Conservation (phyloP, 2,113 vertebrate genomes). For the Python bivittatus region DNA sequence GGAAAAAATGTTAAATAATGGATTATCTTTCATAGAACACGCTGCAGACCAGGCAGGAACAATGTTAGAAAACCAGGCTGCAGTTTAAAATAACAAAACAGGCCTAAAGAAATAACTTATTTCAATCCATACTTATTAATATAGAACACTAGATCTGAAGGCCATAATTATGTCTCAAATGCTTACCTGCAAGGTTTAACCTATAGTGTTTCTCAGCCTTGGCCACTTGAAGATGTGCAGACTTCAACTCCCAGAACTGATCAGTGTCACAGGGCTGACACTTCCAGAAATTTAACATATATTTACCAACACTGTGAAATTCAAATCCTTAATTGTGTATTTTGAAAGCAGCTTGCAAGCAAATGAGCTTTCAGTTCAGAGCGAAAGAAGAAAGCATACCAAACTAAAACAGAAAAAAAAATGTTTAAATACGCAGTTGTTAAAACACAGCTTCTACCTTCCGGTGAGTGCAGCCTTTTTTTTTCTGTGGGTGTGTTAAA, state of each 20-base stretch:
- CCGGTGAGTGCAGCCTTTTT: not conserved
- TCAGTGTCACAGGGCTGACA: not conserved
- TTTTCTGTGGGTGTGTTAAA: not conserved
- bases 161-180: not conserved
- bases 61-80: not conserved
- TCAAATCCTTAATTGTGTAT: not conserved
- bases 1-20: not conserved
- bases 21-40: not conserved
- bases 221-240: no score
- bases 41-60: not conserved
- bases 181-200: not conserved
- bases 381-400: not conserved
- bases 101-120: not conserved
- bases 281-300: not conserved
- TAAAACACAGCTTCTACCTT: not conserved
- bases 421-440: not conserved
- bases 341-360: not conserved
- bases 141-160: not conserved
- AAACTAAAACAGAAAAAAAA: not conserved
- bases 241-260: no score
- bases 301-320: not conserved
- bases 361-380: not conserved
- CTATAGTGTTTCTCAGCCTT: no score
- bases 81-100: not conserved
- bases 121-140: not conserved